Base-by-base conservation (phyloP, 2,797 vertebrate species). In the Eutrigla gurnardus region DNA sequence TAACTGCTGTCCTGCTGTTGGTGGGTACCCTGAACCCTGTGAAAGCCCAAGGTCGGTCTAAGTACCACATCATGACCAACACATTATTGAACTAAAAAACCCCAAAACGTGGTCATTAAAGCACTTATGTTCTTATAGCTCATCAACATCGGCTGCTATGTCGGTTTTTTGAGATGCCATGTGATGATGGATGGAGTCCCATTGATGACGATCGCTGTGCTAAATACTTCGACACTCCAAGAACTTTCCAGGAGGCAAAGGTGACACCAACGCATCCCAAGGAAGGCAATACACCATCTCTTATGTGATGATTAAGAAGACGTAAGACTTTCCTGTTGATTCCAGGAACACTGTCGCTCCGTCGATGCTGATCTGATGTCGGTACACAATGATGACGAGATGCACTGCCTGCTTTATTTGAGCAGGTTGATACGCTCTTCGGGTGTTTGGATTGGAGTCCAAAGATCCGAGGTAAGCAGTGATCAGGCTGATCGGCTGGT, bases 351-450 rank as follows among this genome's bases (percentile, higher is more conserved):
- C 13, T 47, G 45, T 3, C 25, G 25, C 25, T 25, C 25, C 25
- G 6, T 15, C 15, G 14, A 13, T 17, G 45, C 13, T 13, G 15
- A 6, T 47, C 45, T 47, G 46, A 17, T 47, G 46, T 17, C 15
- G n/a, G 3, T 47, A 7, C 15, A 47, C 46, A 3, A 7, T 47
- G 0, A 47, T 1, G 1, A 0, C 0, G 46, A 47, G 0, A 0
- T 46, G 45, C 0, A 7, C 1, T 1, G 17, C 6, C 6, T 47
- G 45, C 14, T 47, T 47, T 47, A 15, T 47, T 47, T 47, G 6
- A 47, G 15, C 45, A 17, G 15, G 17, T 17, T 3, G 7, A 17
- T 13, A 4, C 15, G 7, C 3, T 7, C 6, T 25, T 25, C 25
- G 25, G 25, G 25, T 47, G 45, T 47, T 4, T 47, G 46, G 46